These are phyloP conservation scores for Mesoclemmys tuberculata DNA, from an alignment of 2,113 vertebrate genomes.

Conservation along the genomic window DNA sequence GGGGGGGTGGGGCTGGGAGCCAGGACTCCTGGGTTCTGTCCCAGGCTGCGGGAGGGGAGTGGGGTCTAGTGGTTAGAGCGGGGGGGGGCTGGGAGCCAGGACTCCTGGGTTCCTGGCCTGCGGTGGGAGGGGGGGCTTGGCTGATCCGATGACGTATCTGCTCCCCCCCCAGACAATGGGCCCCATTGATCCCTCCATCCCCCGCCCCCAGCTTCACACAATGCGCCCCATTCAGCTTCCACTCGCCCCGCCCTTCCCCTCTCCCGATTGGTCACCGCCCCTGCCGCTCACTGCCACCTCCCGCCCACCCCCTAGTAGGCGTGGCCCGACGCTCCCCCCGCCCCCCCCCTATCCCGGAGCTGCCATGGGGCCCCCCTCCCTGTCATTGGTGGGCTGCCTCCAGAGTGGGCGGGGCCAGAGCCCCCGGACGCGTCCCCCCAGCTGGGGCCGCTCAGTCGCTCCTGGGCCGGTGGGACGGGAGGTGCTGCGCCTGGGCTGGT, in stretches of 20 bases:
- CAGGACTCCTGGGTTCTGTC: not conserved
- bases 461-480: not conserved
- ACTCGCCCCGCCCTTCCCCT: not conserved
- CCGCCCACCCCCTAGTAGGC: not conserved
- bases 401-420: not conserved
- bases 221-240: not conserved
- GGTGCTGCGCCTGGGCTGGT: not conserved
- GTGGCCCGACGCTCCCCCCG: not conserved
- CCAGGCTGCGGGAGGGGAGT: not conserved
- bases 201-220: not conserved
- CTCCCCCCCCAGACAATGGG: conserved; percentile 10
- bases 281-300: not conserved
- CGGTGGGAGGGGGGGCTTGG: not conserved
- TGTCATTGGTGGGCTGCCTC: not conserved
- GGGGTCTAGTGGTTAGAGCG: too few relatives aligned
- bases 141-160: not conserved
- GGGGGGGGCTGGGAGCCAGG: not conserved
- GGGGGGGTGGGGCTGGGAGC: not conserved
- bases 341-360: not conserved
- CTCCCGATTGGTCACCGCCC: not conserved
- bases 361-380: not conserved
- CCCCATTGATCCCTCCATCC: not conserved
- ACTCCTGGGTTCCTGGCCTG: not conserved
- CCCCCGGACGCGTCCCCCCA: not conserved
- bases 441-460: not conserved